Base-by-base conservation (phyloP, 2,797 vertebrate genomes). In the Otus scops region DNA sequence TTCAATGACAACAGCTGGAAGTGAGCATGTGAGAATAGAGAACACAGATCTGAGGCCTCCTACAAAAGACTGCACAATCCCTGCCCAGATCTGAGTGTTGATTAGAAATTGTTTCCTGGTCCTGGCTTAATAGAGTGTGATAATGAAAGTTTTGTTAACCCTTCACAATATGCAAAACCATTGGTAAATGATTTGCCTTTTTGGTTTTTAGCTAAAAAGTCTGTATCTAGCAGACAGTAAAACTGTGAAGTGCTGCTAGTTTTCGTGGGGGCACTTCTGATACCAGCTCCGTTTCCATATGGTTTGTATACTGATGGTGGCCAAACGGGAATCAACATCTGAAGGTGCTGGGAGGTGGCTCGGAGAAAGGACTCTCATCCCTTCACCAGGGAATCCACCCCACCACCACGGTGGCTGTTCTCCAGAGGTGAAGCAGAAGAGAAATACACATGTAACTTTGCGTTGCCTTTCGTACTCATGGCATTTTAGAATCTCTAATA, bases 1-100 rank as follows among this genome's bases (percentile, higher is more conserved):
- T 98, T 98, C 98, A 98, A 98, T 98, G 96, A 98, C 98, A 98
- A 98, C 98, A 98, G 98, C 98, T 98, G 98, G 98, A 98, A 98
- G 97, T 97, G 98, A 98, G 98, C 96, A 97, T 97, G 97, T 97
- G 96, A 98, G 98, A 98, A 98, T 97, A 96, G 97, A 95, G 97
- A 97, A 97, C 96, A 98, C 97, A 97, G 98, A 98, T 98, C 98
- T 97, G 97, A 98, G 97, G 97, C 97, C 96, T 91, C 91, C 82
- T 94, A 98, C 98, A 98, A 98, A 98, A 97, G 97, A 48, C 97
- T 82, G 95, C 94, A 97, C 97, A 97, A 97, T 97, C 98, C 97
- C 98, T 97, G 97, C 94, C 96, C 97, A 98, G 98, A 98, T 98
- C 97, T 95, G 95, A 97, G 97, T 93, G 95, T 97, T 98, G 98